These are phyloP conservation scores for Oceanodroma tethys DNA, from an alignment of 2,113 vertebrate genomes.

Conservation along the genomic window DNA sequence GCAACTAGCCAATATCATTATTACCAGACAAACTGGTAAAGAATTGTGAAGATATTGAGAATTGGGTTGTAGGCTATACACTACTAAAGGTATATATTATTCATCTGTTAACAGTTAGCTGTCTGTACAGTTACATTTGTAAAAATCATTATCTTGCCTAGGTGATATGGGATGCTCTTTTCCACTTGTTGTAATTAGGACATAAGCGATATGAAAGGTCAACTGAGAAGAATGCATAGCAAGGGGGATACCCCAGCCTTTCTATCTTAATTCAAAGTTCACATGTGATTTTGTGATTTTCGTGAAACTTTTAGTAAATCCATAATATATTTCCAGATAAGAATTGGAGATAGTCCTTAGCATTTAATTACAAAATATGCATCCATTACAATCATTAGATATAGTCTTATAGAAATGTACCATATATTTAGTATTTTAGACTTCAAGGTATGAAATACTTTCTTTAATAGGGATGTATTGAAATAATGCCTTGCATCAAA, in stretches of 20 bases:
- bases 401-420: background rate
- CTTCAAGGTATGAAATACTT: background rate
- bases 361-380: constrained; percentile 8
- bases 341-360: background rate
- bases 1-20: background rate
- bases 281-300: background rate
- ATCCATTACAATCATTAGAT: background rate
- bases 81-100: background rate
- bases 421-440: background rate
- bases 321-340: background rate
- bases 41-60: background rate
- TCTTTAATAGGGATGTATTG: background rate
- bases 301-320: background rate
- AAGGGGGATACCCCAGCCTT: background rate
- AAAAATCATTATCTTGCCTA: background rate
- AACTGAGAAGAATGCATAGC: background rate
- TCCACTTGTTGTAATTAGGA: background rate
- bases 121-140: background rate
- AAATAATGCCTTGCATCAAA: background rate
- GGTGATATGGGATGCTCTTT: background rate
- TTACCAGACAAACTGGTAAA: background rate
- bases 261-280: background rate
- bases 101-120: background rate
- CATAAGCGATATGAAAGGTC: background rate
- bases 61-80: background rate